Evolutionary conservation across 1,140 invertebrate genomes (phyloP).

Genomic region (Trachelipus rathkii): DNA sequence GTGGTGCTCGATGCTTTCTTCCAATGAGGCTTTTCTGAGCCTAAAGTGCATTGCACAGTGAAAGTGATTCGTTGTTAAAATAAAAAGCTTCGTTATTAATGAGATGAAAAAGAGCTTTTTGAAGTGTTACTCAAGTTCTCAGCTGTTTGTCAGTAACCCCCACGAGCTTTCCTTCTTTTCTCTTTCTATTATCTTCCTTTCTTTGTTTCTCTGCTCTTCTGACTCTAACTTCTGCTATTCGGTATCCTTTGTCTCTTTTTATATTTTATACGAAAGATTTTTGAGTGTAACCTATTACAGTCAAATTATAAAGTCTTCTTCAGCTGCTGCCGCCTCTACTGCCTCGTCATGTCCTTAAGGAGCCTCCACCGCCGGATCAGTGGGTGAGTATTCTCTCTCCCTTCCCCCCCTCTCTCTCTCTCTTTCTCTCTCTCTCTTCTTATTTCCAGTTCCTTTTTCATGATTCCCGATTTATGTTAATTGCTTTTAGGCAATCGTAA

Average conservation of each 20-base stretch:
- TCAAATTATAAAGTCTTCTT: neutral
- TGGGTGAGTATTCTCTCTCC: neutral
- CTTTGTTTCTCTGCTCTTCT: neutral
- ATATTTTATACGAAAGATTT: neutral
- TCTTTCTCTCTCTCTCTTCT: neutral
- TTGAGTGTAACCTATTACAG: neutral
- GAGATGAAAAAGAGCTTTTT: neutral
- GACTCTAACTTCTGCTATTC: neutral
- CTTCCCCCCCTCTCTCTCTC: neutral
- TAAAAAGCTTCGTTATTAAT: neutral
- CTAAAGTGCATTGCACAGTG: neutral
- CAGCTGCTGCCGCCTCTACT: neutral
- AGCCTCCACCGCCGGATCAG: constrained; percentile 1
- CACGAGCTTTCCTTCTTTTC: neutral
- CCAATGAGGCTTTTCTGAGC: neutral
- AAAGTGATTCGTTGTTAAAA: neutral
- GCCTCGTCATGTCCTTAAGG: neutral
- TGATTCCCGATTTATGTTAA: too few species aligned
- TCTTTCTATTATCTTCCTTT: neutral
- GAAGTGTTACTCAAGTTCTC: neutral
- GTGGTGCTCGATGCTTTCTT: neutral
- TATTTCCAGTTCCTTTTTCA: too few species aligned
- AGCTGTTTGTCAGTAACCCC: neutral
- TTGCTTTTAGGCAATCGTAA: too few species aligned
- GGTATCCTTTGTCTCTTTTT: neutral